A percentile compares a stretch with the other conserved stretches of the same genome.
These are phyloP conservation scores for Halichondria panicea DNA, from an alignment of 37 sponge, comb jelly and placozoan species.

Conservation along the genomic window DNA sequence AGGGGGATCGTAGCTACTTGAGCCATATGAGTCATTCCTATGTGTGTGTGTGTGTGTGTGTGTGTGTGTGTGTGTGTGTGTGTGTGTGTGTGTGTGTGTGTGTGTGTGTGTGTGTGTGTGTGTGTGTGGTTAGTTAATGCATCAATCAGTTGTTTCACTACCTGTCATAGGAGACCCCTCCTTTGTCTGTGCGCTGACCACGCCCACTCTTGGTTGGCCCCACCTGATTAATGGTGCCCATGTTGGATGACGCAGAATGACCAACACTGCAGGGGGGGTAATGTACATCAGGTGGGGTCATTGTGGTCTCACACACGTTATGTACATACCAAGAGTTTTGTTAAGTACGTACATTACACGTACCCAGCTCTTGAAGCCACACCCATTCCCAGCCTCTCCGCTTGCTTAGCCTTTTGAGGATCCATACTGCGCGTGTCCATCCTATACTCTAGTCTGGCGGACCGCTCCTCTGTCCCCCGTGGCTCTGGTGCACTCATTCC, in stretches of 20 bases:
- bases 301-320: background rate
- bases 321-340: background rate
- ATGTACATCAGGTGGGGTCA: background rate
- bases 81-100: no score
- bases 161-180: constrained; percentile 28
- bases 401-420: constrained; percentile 76
- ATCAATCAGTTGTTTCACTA: no score
- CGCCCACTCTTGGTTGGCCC: constrained; percentile 54
- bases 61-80: no score
- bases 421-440: constrained; percentile 44
- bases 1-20: no score
- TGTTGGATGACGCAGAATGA: constrained; percentile 83
- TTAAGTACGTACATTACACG: background rate
- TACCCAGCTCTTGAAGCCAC: background rate
- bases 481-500: no score
- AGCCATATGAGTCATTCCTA: no score
- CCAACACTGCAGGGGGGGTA: constrained; percentile 27
- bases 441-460: constrained; percentile 22
- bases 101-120: no score
- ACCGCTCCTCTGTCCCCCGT: background rate
- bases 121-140: no score
- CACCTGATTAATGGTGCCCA: constrained; percentile 81
- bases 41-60: no score
- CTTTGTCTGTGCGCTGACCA: no score
- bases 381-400: constrained; percentile 95